phyloP scores from a whole-genome alignment of 1,140 invertebrate species.

The Drosophila saltans region DNA sequence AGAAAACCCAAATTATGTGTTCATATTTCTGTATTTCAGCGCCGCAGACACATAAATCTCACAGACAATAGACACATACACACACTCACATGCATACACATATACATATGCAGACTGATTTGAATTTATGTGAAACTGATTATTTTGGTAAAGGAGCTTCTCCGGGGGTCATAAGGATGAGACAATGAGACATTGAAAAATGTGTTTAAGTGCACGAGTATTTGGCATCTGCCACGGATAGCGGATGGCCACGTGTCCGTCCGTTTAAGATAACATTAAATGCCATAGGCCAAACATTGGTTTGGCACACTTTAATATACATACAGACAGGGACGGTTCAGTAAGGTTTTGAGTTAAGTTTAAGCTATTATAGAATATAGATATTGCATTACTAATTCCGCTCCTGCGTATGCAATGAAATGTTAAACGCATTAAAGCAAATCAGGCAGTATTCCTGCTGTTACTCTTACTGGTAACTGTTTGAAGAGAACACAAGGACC shows the following conservation, averaged over 20 bases:
- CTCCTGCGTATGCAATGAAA: conserved; percentile 58
- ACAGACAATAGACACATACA: conserved; percentile 54
- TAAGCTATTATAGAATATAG: too few relatives aligned
- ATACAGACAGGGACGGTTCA: conserved; percentile 8
- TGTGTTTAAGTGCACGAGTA: conserved; percentile 27
- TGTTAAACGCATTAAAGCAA: conserved; percentile 73
- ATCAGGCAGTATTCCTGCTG: conserved; percentile 41
- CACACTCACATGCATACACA: conserved; percentile 8
- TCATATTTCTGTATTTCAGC: conserved; percentile 65
- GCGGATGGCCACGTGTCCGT: conserved; percentile 48
- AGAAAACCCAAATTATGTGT: conserved; percentile 62
- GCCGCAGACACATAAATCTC: conserved; percentile 75
- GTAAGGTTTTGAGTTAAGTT: neutral
- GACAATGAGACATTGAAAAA: conserved; percentile 46
- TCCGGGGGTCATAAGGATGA: conserved; percentile 41
- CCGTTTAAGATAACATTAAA: conserved; percentile 64
- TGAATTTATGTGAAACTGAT: conserved; percentile 82
- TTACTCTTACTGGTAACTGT: conserved; percentile 22
- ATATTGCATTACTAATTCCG: neutral
- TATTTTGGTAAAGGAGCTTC: conserved; percentile 50
- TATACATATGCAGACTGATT: conserved; percentile 55
- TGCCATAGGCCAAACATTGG: conserved; percentile 21
- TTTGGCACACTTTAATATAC: conserved; percentile 22
- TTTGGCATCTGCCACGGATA: conserved; percentile 37
- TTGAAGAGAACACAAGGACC: conserved; percentile 35